Percentiles rank a stretch among this genome's conserved stretches.
These are phyloP conservation scores for Hyposoter didymator DNA, from an alignment of 2,888 invertebrate genomes.

Conservation along the genomic window DNA sequence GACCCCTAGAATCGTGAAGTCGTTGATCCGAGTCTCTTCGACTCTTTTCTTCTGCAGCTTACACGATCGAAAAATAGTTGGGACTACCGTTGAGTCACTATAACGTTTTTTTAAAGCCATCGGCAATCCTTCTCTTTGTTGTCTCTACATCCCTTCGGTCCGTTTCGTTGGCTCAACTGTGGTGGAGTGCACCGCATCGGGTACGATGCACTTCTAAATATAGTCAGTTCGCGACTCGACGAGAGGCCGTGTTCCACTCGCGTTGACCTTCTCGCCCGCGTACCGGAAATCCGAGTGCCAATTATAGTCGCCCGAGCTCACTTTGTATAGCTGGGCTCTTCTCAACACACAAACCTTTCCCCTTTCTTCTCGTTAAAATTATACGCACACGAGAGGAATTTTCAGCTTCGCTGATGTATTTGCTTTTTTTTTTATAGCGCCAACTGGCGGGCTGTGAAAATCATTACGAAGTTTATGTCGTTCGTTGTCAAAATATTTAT, in stretches of 20 bases:
- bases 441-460: background rate
- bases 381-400: background rate
- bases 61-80: background rate
- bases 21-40: background rate
- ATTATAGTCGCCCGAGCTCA: constrained; percentile 67
- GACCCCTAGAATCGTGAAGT: background rate
- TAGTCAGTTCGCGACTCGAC: constrained; percentile 65
- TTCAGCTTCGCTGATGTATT: background rate
- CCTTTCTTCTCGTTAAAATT: background rate
- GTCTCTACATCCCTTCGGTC: background rate
- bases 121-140: background rate
- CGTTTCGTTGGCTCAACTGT: background rate
- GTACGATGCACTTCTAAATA: constrained; percentile 73
- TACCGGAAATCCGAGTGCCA: constrained; percentile 74
- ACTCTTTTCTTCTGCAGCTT: background rate
- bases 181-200: background rate
- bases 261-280: constrained; percentile 74
- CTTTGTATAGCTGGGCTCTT: constrained; percentile 52
- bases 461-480: background rate
- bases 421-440: background rate
- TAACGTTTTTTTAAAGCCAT: background rate
- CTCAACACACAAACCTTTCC: background rate
- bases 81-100: background rate
- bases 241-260: constrained; percentile 61
- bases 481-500: background rate